Conservation (phyloP, 2,888 invertebrate species). For the Eledone cirrhosa region DNA sequence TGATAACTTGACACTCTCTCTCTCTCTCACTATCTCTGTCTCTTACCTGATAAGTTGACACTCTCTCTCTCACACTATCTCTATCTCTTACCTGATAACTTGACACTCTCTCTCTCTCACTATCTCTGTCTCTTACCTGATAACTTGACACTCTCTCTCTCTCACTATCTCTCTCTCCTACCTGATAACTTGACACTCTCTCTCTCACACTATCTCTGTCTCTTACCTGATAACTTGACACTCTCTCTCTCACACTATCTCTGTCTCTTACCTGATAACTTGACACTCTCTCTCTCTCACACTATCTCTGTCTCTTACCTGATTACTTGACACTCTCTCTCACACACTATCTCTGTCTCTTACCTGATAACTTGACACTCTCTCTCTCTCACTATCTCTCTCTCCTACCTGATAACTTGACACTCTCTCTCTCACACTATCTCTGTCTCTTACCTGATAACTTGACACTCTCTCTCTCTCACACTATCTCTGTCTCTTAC, state of each 20-base stretch:
- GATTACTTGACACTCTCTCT: conserved; percentile 50
- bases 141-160: conserved; percentile 49
- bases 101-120: conserved; percentile 41
- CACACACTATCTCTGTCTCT: not conserved
- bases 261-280: conserved; percentile 50
- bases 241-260: conserved; percentile 37
- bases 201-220: too few species aligned
- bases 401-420: conserved; percentile 54
- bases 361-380: conserved; percentile 58
- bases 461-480: conserved; percentile 41
- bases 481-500: too few species aligned
- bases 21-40: too few species aligned
- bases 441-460: conserved; percentile 49
- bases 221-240: conserved; percentile 56
- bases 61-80: conserved; percentile 37
- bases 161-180: conserved; percentile 33
- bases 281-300: conserved; percentile 41
- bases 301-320: conserved; percentile 51
- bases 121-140: conserved; percentile 53
- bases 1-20: conserved; percentile 51
- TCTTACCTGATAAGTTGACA: conserved; percentile 56
- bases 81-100: conserved; percentile 50
- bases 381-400: too few species aligned
- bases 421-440: conserved; percentile 41
- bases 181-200: conserved; percentile 56